These are phyloP conservation scores for Bombus confusus DNA, from an alignment of 1,140 invertebrate genomes.

Conservation along the genomic window DNA sequence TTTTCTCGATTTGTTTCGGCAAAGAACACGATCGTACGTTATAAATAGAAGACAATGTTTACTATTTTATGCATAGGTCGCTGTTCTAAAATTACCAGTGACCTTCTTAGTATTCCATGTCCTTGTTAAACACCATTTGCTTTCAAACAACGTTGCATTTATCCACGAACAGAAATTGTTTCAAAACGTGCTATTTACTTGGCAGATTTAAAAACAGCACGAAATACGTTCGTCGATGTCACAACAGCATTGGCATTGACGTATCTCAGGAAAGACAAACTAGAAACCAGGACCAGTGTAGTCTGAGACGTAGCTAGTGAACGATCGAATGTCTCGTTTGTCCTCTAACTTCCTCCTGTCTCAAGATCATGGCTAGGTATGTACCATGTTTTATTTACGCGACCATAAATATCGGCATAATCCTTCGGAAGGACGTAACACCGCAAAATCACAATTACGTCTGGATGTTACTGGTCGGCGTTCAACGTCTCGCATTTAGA, in stretches of 20 bases:
- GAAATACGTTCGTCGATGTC: not conserved
- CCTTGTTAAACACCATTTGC: not conserved
- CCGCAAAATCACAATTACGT: slow-evolving; percentile 6
- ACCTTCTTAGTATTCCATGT: not conserved
- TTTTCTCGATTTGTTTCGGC: not conserved
- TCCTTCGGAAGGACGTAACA: not conserved
- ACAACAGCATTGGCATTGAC: too few species aligned
- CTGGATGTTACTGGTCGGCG: not conserved
- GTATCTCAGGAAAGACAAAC: not conserved
- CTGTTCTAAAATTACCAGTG: not conserved
- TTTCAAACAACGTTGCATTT: not conserved
- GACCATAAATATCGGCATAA: slow-evolving; percentile 17
- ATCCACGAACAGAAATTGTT: not conserved
- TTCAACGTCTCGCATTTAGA: not conserved
- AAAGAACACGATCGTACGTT: not conserved
- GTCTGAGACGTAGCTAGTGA: not conserved
- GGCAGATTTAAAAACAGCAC: not conserved
- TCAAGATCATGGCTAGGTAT: not conserved
- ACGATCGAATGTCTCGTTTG: not conserved
- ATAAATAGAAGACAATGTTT: slow-evolving; percentile 32
- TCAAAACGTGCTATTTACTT: not conserved
- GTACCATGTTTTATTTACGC: not conserved
- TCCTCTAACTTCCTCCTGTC: not conserved
- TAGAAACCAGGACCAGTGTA: not conserved
- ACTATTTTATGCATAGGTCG: not conserved